Conservation (phyloP, 2,113 vertebrate genomes). For the Aegotheles bennettii region DNA sequence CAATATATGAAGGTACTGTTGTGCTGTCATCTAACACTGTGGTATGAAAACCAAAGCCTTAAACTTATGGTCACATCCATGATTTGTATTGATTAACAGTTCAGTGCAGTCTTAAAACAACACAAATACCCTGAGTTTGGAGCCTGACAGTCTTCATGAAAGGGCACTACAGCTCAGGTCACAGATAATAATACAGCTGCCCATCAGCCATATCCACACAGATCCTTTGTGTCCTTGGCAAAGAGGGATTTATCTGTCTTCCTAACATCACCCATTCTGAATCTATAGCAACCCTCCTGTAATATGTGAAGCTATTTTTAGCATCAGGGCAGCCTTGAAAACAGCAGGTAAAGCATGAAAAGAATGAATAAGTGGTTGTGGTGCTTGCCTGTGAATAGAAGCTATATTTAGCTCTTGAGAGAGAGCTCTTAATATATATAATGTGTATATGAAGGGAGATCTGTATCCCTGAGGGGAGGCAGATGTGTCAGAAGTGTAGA, state of each 20-base stretch:
- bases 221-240: not conserved
- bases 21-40: not conserved
- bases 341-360: constrained; percentile 56
- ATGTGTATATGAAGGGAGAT: not conserved
- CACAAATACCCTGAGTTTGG: not conserved
- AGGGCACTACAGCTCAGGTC: not conserved
- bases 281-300: constrained; percentile 54
- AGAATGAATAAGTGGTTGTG: constrained; percentile 56
- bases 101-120: not conserved
- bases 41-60: not conserved
- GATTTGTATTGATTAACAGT: not conserved
- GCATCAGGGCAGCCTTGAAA: constrained; percentile 49
- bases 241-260: not conserved
- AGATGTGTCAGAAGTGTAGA: not conserved
- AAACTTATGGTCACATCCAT: not conserved
- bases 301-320: constrained; percentile 35
- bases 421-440: not conserved
- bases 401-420: constrained; percentile 16
- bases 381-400: constrained; percentile 21
- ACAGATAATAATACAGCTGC: not conserved
- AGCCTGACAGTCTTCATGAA: not conserved
- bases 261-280: constrained; percentile 7
- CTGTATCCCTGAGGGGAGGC: not conserved
- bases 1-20: not conserved
- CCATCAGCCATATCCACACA: fast-evolving